phyloP scores from a whole-genome alignment of 2,888 invertebrate genomes.

The Tuberolachnus salignus region DNA sequence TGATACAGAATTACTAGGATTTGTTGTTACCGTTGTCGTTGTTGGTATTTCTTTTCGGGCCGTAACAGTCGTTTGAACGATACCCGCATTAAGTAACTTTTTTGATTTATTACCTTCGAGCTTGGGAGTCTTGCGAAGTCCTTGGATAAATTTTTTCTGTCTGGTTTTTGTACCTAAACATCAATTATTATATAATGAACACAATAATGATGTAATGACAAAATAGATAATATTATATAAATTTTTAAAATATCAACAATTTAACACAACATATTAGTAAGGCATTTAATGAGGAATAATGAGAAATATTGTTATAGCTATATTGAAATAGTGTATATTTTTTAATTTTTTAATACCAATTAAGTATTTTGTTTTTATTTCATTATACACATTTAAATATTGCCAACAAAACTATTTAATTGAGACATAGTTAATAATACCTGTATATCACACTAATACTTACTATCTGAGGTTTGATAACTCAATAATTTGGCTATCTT shows the following conservation, averaged over 20 bases:
- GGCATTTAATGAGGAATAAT: neutral
- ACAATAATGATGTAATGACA: neutral
- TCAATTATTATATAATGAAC: neutral
- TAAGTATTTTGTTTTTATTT: neutral
- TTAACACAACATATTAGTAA: neutral
- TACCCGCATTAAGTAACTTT: conserved; percentile 14
- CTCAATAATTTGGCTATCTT: conserved; percentile 74
- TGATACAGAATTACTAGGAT: neutral
- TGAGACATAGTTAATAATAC: neutral
- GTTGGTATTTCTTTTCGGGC: neutral
- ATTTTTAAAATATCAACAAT: neutral
- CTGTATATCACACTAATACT: neutral
- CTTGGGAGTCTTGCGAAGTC: conserved; percentile 38
- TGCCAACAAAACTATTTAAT: no score
- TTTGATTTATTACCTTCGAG: conserved; percentile 15
- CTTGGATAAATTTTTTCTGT: conserved; percentile 36
- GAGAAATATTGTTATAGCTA: neutral
- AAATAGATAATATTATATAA: neutral
- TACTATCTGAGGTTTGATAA: conserved; percentile 58
- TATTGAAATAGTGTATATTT: neutral
- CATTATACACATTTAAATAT: neutral
- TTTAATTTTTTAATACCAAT: neutral
- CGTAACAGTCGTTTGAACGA: conserved; percentile 19
- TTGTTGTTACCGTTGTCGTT: neutral
- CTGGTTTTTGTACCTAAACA: conserved; percentile 47